A percentile compares a stretch with the other conserved stretches of the same genome.
These are phyloP conservation scores for Tyria jacobaeae DNA, from an alignment of 2,888 invertebrate species.

Conservation along the genomic window DNA sequence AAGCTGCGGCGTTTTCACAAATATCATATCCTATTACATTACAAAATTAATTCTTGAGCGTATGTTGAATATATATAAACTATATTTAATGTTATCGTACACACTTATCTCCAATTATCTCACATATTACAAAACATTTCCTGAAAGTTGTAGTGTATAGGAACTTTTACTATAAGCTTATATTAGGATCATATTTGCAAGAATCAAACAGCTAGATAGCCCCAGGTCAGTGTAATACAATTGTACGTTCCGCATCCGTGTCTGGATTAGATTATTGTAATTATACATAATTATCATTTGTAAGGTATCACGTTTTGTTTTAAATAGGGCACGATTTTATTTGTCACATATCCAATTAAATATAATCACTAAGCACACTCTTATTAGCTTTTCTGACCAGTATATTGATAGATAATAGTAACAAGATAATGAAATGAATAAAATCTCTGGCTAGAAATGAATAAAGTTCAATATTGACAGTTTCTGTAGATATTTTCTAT, in stretches of 20 bases:
- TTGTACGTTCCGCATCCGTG: slow-evolving; percentile 16
- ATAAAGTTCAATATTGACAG: not conserved
- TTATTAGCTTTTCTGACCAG: not conserved
- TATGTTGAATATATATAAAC: too few species aligned
- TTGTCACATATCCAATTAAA: not conserved
- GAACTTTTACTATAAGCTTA: not conserved
- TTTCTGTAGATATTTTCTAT: too few species aligned
- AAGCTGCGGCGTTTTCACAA: too few species aligned
- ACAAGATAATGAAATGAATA: not conserved
- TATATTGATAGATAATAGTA: not conserved
- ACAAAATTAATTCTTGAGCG: too few species aligned
- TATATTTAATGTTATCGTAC: too few species aligned
- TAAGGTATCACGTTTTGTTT: slow-evolving; percentile 11
- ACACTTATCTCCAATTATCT: not conserved
- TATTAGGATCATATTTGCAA: too few species aligned
- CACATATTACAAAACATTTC: not conserved
- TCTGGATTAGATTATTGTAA: slow-evolving; percentile 13
- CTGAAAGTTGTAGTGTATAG: not conserved
- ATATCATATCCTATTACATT: too few species aligned
- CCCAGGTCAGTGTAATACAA: slow-evolving; percentile 12
- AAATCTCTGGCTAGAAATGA: not conserved
- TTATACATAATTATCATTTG: slow-evolving; percentile 5
- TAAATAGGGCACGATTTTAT: not conserved
- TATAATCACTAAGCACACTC: not conserved
- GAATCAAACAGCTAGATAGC: slow-evolving; percentile 6